Evolutionary conservation across 2,888 invertebrate genomes (phyloP).

Genomic region (Opisthograptis luteolata): DNA sequence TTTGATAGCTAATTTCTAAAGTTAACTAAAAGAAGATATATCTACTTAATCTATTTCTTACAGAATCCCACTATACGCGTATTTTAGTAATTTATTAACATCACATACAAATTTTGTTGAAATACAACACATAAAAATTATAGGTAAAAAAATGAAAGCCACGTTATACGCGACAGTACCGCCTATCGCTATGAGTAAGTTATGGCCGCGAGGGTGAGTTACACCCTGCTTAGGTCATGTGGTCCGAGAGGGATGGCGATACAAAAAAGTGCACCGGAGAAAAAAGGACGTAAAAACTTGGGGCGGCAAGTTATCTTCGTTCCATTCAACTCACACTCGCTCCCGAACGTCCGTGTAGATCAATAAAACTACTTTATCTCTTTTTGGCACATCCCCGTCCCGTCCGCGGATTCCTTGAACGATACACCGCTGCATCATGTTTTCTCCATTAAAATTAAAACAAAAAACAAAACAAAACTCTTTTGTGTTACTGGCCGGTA

Average conservation of each 20-base stretch:
- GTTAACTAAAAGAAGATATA: no score
- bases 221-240: slow-evolving; percentile 85
- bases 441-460: slow-evolving; percentile 55
- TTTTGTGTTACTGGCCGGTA: slow-evolving; percentile 22
- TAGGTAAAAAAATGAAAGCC: slow-evolving; percentile 59
- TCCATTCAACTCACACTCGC: slow-evolving; percentile 84
- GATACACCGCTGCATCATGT: slow-evolving; percentile 67
- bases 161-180: slow-evolving; percentile 80
- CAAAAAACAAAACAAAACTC: slow-evolving; percentile 26
- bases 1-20: no score
- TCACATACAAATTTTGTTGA: not conserved
- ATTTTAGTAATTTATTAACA: no score
- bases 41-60: no score
- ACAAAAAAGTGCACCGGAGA: slow-evolving; percentile 51
- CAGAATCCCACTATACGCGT: no score
- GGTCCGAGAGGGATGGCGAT: slow-evolving; percentile 69
- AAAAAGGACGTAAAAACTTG: slow-evolving; percentile 69
- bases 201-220: slow-evolving; percentile 84
- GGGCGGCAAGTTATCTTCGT: slow-evolving; percentile 85
- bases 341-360: slow-evolving; percentile 84
- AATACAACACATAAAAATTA: not conserved
- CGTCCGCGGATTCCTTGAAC: slow-evolving; percentile 79
- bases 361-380: slow-evolving; percentile 86
- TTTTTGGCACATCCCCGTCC: slow-evolving; percentile 84
- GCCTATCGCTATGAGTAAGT: slow-evolving; percentile 84